Evolutionary conservation across 2,797 vertebrate genomes (phyloP), one percentile per base, ranked within the genome.

Genomic region (Myiothlypis coronata): DNA sequence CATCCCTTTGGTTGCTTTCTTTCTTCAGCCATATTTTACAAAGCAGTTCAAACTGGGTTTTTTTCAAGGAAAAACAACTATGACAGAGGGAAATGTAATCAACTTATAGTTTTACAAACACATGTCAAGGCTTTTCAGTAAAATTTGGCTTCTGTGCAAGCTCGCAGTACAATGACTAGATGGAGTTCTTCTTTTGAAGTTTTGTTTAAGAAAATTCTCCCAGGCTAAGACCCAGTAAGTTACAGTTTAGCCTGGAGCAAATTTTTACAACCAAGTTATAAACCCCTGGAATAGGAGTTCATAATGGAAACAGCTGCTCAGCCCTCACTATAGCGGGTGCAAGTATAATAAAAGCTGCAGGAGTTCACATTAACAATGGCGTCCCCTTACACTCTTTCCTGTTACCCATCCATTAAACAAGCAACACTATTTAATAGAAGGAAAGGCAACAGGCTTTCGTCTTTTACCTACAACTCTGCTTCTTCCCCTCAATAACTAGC

Each of bases 271-370:
- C 96, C 96, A 90, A 95, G 97, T 98, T 98, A 98, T 98, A 98
- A 98, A 98, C 96, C 97, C 89, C 95, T 97, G 97, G 97, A 98
- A 98, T 96, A 97, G 96, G 95, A 97, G 97, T 97, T 98, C 96
- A 97, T 98, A 98, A 98, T 98, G 95, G 97, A 97, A 98, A 98
- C 97, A 98, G 97, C 97, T 98, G 98, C 96, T 98, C 97, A 97
- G 94, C 87, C 95, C 96, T 97, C 97, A 96, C 97, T 97, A 84
- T 95, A 96, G 90, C 44, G 95, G 93, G 97, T 96, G 95, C 94
- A 96, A 95, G 95, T 81, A 78, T 93, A 96, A 98, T 98, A 98
- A 98, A 98, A 98, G 30, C 97, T 67, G 97, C 96, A 96, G 97
- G 98, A 97, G 96, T 75, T 97, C 97, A 86, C 95, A 96, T 98